A percentile compares a stretch with the other conserved stretches of the same genome.
These are phyloP conservation scores for Paramisgurnus dabryanus DNA, from an alignment of 2,113 vertebrate species.

Conservation along the genomic window DNA sequence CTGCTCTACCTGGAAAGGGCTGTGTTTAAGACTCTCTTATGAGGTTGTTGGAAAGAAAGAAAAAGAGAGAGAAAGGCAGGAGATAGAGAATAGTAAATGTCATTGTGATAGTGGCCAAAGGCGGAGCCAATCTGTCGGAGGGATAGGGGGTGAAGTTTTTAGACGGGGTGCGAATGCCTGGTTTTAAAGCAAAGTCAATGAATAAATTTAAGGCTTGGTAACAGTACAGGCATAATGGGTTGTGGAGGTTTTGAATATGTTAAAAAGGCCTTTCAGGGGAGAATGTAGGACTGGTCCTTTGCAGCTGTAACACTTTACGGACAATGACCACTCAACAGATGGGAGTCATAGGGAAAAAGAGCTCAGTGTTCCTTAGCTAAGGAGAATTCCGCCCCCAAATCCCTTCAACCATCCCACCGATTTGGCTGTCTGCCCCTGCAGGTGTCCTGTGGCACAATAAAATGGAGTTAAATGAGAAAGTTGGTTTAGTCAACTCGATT, in stretches of 20 bases:
- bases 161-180: conserved; percentile 47
- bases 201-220: conserved; percentile 97
- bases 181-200: conserved; percentile 84
- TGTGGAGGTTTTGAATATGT: conserved; percentile 77
- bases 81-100: conserved; percentile 50
- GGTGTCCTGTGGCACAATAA: conserved; percentile 77
- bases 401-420: conserved; percentile 61
- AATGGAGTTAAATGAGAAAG: conserved; percentile 36
- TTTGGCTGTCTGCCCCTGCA: conserved; percentile 85
- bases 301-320: conserved; percentile 83
- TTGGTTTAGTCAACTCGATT: conserved; percentile 14
- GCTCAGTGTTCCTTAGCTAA: conserved; percentile 81
- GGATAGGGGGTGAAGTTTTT: conserved; percentile 40
- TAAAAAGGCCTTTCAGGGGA: conserved; percentile 83
- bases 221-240: conserved; percentile 79
- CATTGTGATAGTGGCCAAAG: conserved; percentile 50
- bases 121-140: conserved; percentile 45
- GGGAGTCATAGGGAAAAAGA: conserved; percentile 80
- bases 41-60: conserved; percentile 72
- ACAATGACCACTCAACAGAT: conserved; percentile 97
- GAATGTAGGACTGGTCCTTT: conserved; percentile 72
- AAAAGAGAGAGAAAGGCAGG: conserved; percentile 8
- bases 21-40: conserved; percentile 81
- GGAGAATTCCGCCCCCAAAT: conserved; percentile 66
- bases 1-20: conserved; percentile 80